Conservation (phyloP, 2,888 invertebrate species). For the Zhengitettix transpicula region DNA sequence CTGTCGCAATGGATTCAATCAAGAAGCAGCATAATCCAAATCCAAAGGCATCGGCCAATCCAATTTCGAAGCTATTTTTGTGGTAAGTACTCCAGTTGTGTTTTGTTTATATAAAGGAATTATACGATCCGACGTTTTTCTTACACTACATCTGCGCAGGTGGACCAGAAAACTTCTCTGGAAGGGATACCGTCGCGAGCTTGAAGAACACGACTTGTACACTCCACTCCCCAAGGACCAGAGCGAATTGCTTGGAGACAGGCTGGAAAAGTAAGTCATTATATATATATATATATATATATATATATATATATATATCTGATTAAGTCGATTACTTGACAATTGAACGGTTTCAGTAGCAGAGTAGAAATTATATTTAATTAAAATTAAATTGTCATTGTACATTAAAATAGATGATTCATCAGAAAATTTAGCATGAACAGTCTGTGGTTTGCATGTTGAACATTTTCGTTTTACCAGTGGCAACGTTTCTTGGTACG, state of each 20-base stretch:
- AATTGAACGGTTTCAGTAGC: too few species aligned
- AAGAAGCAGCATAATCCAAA: slow-evolving; percentile 41
- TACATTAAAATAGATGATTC: too few species aligned
- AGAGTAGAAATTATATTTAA: too few species aligned
- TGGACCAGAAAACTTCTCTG: slow-evolving; percentile 18
- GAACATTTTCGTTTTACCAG: too few species aligned
- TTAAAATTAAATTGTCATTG: too few species aligned
- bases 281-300: too few species aligned
- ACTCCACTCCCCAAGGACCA: slow-evolving; percentile 15
- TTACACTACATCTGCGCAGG: slow-evolving; percentile 8
- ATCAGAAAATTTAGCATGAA: too few species aligned
- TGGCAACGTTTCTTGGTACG: too few species aligned
- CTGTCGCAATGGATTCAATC: slow-evolving; percentile 38
- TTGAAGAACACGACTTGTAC: slow-evolving; percentile 17
- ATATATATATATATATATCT: too few species aligned
- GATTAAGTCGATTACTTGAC: too few species aligned
- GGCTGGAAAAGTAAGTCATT: slow-evolving; percentile 16
- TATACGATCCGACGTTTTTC: not conserved
- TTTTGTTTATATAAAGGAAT: not conserved
- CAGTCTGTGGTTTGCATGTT: too few species aligned
- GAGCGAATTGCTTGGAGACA: slow-evolving; percentile 16
- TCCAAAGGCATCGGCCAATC: slow-evolving; percentile 39
- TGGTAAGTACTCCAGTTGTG: slow-evolving; percentile 34
- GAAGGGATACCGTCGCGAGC: slow-evolving; percentile 17
- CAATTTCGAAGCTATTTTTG: slow-evolving; percentile 40